phyloP scores from a whole-genome alignment of 2,888 invertebrate genomes.

The Vanessa cardui region DNA sequence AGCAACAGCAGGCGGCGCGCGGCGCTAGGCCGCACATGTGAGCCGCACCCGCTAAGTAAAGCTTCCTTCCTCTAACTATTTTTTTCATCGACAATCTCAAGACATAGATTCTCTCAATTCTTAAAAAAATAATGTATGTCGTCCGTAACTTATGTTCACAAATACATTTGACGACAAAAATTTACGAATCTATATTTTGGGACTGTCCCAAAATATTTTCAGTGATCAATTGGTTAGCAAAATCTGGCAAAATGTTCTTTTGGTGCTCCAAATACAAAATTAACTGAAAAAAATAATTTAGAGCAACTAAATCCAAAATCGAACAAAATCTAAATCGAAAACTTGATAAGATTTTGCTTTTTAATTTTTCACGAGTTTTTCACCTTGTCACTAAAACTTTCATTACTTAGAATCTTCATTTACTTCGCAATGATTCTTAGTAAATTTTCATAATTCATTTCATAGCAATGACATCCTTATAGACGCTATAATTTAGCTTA shows the following conservation, averaged over 20 bases:
- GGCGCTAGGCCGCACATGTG: slow-evolving; percentile 85
- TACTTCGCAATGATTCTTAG: not conserved
- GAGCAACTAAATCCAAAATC: too few species aligned
- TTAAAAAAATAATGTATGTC: too few species aligned
- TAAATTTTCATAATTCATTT: not conserved
- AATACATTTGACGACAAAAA: not conserved
- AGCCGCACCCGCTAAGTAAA: slow-evolving; percentile 61
- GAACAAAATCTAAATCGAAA: too few species aligned
- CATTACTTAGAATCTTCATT: too few species aligned
- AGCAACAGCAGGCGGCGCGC: slow-evolving; percentile 75
- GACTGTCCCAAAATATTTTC: not conserved
- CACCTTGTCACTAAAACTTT: too few species aligned
- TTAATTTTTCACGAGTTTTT: not conserved
- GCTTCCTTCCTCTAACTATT: slow-evolving; percentile 36
- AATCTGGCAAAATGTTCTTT: not conserved
- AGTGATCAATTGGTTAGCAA: not conserved
- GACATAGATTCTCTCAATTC: not conserved
- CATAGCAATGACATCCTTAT: not conserved
- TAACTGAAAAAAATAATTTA: not conserved
- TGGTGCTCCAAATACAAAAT: not conserved
- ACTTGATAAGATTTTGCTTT: not conserved
- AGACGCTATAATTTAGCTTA: not conserved
- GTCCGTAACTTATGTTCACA: too few species aligned
- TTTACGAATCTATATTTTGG: not conserved
- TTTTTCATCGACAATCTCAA: not conserved